Evolutionary conservation across 2,888 invertebrate genomes (phyloP).

Genomic region (Rambutsinella grinnellia): DNA sequence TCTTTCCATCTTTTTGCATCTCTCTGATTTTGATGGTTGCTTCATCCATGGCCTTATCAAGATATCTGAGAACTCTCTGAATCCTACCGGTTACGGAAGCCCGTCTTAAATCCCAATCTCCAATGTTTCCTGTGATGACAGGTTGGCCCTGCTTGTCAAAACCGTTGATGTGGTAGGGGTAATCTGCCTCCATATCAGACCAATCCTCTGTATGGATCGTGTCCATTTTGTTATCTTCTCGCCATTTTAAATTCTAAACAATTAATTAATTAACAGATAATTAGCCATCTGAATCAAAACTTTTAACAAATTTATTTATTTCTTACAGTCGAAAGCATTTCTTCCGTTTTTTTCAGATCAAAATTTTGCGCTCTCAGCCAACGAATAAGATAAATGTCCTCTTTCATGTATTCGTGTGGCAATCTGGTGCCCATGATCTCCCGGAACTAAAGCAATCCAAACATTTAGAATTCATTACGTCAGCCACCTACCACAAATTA

Average conservation of each 20-base stretch:
- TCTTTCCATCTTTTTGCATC: conserved; percentile 38
- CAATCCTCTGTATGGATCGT: conserved; percentile 32
- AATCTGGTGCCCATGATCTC: conserved; percentile 16
- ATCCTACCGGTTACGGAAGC: conserved; percentile 28
- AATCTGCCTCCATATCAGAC: conserved; percentile 30
- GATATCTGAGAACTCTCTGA: conserved; percentile 34
- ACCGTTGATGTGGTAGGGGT: conserved; percentile 24
- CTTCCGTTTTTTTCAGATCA: conserved; percentile 31
- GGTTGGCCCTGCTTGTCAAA: conserved; percentile 33
- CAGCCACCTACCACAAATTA: too few relatives aligned
- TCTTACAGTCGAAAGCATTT: conserved; percentile 28
- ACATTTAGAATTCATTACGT: not conserved
- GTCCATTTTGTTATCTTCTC: conserved; percentile 44
- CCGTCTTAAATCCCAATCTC: conserved; percentile 28
- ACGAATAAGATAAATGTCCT: conserved; percentile 34
- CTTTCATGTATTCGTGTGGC: conserved; percentile 39
- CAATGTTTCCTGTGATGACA: conserved; percentile 25
- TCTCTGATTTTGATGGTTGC: conserved; percentile 35
- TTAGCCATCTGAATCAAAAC: too few relatives aligned
- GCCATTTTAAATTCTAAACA: conserved; percentile 37
- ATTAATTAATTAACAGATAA: not conserved
- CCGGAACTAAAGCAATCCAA: conserved; percentile 20
- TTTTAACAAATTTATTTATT: not conserved
- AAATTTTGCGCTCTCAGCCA: conserved; percentile 34
- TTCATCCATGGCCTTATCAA: conserved; percentile 38